phyloP scores from a whole-genome alignment of 2,113 vertebrate genomes.

The Cephalopholis sonnerati region DNA sequence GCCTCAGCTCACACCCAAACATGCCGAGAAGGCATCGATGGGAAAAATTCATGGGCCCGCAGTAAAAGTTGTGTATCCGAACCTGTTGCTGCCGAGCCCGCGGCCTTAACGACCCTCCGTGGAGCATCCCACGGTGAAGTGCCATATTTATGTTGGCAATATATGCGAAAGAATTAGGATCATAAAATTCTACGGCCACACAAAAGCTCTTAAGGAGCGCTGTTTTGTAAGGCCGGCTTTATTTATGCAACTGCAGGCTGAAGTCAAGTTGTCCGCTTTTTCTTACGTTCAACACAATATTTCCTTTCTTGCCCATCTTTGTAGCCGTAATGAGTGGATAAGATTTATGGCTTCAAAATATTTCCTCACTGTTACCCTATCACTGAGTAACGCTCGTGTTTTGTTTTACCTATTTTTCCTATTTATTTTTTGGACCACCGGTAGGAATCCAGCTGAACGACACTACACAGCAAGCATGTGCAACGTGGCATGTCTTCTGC shows the following conservation, averaged over 20 bases:
- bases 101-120: slow-evolving; percentile 90
- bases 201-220: slow-evolving; percentile 90
- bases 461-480: slow-evolving; percentile 31
- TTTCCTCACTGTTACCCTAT: slow-evolving; percentile 59
- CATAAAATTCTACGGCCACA: slow-evolving; percentile 97
- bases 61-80: slow-evolving; percentile 96
- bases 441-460: slow-evolving; percentile 43
- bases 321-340: slow-evolving; percentile 39
- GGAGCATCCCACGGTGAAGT: slow-evolving; percentile 90
- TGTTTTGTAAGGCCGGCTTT: slow-evolving; percentile 86
- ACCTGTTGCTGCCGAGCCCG: slow-evolving; percentile 90
- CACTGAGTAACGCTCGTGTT: slow-evolving; percentile 35
- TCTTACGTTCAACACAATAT: slow-evolving; percentile 85
- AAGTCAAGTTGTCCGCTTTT: slow-evolving; percentile 85
- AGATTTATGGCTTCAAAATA: slow-evolving; percentile 71
- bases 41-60: slow-evolving; percentile 92
- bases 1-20: slow-evolving; percentile 45
- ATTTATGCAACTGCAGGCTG: slow-evolving; percentile 85
- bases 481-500: slow-evolving; percentile 56
- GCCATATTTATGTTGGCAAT: slow-evolving; percentile 99
- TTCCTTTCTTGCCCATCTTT: slow-evolving; percentile 79
- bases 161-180: slow-evolving; percentile 97
- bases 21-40: slow-evolving; percentile 87
- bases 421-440: slow-evolving; percentile 51
- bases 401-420: slow-evolving; percentile 51